Base-by-base conservation (phyloP, 2,888 invertebrate genomes). In the Coenonympha arcania region DNA sequence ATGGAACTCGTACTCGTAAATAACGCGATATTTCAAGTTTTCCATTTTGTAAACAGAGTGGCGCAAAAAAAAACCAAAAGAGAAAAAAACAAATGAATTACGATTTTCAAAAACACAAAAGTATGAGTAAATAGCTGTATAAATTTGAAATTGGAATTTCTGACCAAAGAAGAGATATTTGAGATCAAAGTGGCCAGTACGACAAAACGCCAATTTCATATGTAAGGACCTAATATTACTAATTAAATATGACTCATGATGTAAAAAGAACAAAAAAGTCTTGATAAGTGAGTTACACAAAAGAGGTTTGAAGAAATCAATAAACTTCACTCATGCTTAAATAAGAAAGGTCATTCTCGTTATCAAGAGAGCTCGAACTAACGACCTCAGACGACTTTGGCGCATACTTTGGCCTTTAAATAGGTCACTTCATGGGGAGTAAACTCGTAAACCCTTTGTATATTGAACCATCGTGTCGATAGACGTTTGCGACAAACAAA, bases 251-350 rank as follows among this genome's bases (percentile, higher is more conserved):
- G 8, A 15, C 13, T 8, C 5, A 6, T 11, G 1, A 20, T 11
- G 11, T n/a, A 11, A 13, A 5, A 39, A 15, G 15, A 15, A 28
- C 4, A 18, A 40, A 28, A 43, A 20, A 31, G 30, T 13, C n/a
- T n/a, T n/a, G n/a, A n/a, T n/a, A n/a, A n/a, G 30, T 9, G n/a
- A 22, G 31, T 31, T 31, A 20, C 3, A n/a, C 6, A 18, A n/a
- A 28, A 22, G 43, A 18, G 28, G 15, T 33, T n/a, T n/a, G n/a
- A n/a, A n/a, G n/a, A 33, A 34, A 44, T 44, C 44, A 18, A 44
- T 44, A 33, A 15, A 11, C 16, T 24, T 2, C 31, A 22, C 33
- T 16, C 11, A 16, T 28, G 15, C n/a, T n/a, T 26, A 20, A 3
- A 28, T 9, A 37, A 5, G 11, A 11, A 31, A 39, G 31, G 37